These are phyloP conservation scores for Margaritifera margaritifera DNA, from an alignment of 2,888 invertebrate genomes.

Conservation along the genomic window DNA sequence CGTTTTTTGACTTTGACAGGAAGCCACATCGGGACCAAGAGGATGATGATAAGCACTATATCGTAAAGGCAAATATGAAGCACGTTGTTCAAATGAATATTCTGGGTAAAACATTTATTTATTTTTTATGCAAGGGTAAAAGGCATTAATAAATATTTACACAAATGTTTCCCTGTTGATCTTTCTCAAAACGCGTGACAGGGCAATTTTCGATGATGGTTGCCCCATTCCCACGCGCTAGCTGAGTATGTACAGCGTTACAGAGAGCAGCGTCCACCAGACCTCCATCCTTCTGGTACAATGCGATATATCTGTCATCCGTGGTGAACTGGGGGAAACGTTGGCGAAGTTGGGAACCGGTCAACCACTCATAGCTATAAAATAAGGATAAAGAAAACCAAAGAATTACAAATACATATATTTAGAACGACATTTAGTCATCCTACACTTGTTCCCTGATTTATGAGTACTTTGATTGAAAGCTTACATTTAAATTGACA, in stretches of 20 bases:
- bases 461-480: too few species aligned
- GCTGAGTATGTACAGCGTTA: conserved; percentile 67
- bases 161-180: conserved; percentile 37
- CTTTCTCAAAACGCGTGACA: conserved; percentile 52
- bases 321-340: conserved; percentile 61
- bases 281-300: conserved; percentile 67
- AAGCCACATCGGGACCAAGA: too few species aligned
- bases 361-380: conserved; percentile 52
- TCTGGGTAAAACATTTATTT: too few species aligned
- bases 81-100: too few species aligned
- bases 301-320: conserved; percentile 46
- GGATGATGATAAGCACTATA: too few species aligned
- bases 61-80: too few species aligned
- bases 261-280: conserved; percentile 68
- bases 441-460: too few species aligned
- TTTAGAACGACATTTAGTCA: too few species aligned
- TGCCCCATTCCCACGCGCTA: conserved; percentile 66
- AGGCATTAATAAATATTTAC: conserved; percentile 28
- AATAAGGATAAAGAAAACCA: neutral
- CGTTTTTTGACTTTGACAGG: too few species aligned
- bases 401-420: too few species aligned
- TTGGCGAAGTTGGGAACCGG: conserved; percentile 40
- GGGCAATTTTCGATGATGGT: conserved; percentile 62
- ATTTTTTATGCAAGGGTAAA: too few species aligned
- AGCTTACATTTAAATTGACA: too few species aligned